Base-by-base conservation (phyloP, 2,797 vertebrate genomes). In the Myotis planiceps region DNA sequence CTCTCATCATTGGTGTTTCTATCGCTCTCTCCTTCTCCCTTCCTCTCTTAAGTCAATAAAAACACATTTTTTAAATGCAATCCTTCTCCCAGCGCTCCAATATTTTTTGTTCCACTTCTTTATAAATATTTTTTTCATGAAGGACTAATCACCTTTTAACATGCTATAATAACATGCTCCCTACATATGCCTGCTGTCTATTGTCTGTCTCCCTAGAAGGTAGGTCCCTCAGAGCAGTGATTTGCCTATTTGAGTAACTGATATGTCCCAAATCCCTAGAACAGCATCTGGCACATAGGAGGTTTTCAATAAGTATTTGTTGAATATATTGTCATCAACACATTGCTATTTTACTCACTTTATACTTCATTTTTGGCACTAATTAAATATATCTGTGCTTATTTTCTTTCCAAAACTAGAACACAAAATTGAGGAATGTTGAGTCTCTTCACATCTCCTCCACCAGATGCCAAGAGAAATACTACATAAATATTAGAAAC, bases 351-450 rank as follows among this genome's bases (percentile, higher is more conserved):
- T 16, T 75, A 29, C 42, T 86, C 23, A 45, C 58, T 63, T 72
- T 90, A 81, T 2, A 85, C 55, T 68, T 10, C 2, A 55, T 32
- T 58, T 87, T 87, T 79, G 13, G 0, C 0, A 79, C 9, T 65
- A 51, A 79, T 39, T 85, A 58, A 66, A 88, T 85, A 18, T 80
- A 29, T 49, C 4, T 37, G 15, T 37, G 39, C 4, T 65, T 74
- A 74, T 92, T 88, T 84, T 68, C 14, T 49, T 78, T 37, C 63
- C 29, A 47, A 92, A 94, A 81, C 80, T 49, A 63, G n/a, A 87
- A 1, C 19, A 60, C 23, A 14, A 51, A 79, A 15, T 32, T 42
- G 45, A 96, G 21, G 60, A 90, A 66, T 65, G 6, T 3, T 66
- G 27, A 71, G 13, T n/a, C 45, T 88, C 45, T 95, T 34, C 72